Conservation (phyloP, 2,113 vertebrate genomes). For the Alouatta palliata region DNA sequence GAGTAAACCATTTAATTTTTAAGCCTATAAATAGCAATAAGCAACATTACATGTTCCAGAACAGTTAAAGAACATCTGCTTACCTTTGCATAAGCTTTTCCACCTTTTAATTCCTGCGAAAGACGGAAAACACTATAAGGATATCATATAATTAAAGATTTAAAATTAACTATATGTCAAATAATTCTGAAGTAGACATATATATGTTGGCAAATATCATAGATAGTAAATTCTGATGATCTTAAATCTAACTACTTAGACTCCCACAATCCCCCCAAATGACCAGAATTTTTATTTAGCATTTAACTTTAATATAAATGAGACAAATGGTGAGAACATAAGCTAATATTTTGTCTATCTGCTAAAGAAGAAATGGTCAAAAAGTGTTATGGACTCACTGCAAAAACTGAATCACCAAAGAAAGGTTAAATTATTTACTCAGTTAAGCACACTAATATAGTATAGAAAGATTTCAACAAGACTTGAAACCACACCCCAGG, state of each 20-base stretch:
- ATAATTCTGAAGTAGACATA: slow-evolving; percentile 27
- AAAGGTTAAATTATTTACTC: slow-evolving; percentile 12
- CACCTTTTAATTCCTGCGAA: slow-evolving; percentile 96
- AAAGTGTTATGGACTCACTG: not conserved
- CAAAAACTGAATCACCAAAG: not conserved
- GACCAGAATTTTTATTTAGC: slow-evolving; percentile 22
- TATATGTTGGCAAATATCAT: not conserved
- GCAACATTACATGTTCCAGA: slow-evolving; percentile 15
- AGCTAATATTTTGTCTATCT: not conserved
- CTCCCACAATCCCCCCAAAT: not conserved
- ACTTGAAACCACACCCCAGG: not conserved
- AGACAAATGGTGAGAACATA: not conserved
- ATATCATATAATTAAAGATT: not conserved
- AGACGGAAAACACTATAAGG: slow-evolving; percentile 40
- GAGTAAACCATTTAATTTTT: not conserved
- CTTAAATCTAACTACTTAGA: not conserved
- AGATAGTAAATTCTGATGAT: not conserved
- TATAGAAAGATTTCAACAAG: not conserved
- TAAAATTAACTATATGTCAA: slow-evolving; percentile 29
- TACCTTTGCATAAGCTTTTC: slow-evolving; percentile 97
- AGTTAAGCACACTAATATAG: not conserved
- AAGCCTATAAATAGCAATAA: slow-evolving; percentile 38
- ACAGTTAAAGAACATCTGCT: slow-evolving; percentile 53
- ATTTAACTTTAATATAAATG: slow-evolving; percentile 33
- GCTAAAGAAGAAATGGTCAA: not conserved